phyloP scores from a whole-genome alignment of 2,888 invertebrate genomes.

The Aphelenchoides bicaudatus region DNA sequence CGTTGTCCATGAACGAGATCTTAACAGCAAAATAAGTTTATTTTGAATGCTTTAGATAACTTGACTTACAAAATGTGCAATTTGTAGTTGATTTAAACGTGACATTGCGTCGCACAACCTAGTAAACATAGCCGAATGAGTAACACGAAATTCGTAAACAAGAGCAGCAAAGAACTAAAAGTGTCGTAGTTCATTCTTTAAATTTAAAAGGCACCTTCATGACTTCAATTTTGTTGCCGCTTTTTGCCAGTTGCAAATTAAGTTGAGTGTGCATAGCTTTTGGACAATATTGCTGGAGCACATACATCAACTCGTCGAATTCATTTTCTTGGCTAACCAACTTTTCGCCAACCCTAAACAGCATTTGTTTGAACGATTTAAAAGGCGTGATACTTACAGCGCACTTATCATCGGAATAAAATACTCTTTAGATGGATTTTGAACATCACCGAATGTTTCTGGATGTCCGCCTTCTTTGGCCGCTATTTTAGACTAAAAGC shows the following conservation, averaged over 20 bases:
- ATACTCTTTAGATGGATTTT: background rate
- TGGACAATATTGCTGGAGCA: background rate
- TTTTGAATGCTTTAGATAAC: background rate
- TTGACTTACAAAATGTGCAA: background rate
- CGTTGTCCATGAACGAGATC: slow-evolving; percentile 8
- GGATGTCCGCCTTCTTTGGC: background rate
- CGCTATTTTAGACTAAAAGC: background rate
- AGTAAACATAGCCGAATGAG: background rate
- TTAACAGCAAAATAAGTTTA: background rate
- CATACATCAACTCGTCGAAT: background rate
- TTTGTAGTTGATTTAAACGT: background rate
- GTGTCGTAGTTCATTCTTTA: background rate
- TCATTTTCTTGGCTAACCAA: background rate
- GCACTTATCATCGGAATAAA: background rate
- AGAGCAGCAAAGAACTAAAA: slow-evolving; percentile 13
- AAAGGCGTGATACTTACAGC: background rate
- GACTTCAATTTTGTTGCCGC: background rate
- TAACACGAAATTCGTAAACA: background rate
- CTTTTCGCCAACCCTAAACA: background rate
- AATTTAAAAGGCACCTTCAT: background rate
- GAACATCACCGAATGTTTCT: background rate
- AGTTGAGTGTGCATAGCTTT: background rate
- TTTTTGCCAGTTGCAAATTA: background rate
- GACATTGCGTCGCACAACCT: background rate
- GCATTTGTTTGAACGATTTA: background rate